Percentiles rank a stretch among this genome's conserved stretches.
Evolutionary conservation across 2,888 invertebrate genomes (phyloP).

Genomic region (Norana najaformis): DNA sequence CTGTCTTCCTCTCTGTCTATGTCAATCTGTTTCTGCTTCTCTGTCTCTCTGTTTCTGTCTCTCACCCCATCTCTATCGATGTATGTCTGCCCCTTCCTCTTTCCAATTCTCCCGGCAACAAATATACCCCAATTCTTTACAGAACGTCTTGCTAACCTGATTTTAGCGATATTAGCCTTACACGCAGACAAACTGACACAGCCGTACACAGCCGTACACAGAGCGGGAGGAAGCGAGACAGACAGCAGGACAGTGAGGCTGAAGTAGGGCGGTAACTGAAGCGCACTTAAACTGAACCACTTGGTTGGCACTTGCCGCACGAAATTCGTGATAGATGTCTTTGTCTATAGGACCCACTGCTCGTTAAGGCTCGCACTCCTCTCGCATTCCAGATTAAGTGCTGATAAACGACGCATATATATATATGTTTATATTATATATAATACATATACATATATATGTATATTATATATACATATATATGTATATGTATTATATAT

Average conservation of each 20-base stretch:
- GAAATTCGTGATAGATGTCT: conserved; percentile 13
- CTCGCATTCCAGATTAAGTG: background rate
- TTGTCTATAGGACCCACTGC: background rate
- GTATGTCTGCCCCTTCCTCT: background rate
- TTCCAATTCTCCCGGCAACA: conserved; percentile 6
- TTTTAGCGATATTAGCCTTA: conserved; percentile 1
- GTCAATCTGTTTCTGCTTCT: background rate
- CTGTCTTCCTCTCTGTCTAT: background rate
- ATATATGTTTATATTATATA: too few relatives aligned
- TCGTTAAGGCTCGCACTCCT: too few relatives aligned
- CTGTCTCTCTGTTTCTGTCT: background rate
- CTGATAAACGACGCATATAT: background rate
- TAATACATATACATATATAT: background rate
- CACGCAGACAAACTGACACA: background rate
- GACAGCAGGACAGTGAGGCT: background rate
- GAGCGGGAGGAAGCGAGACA: background rate
- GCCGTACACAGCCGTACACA: background rate
- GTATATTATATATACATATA: background rate
- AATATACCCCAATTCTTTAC: conserved; percentile 13
- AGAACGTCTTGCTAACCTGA: background rate
- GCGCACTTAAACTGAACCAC: background rate
- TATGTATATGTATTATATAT: background rate
- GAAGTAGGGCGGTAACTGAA: background rate
- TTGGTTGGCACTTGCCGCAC: background rate
- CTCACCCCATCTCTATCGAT: background rate